Conservation (phyloP, 2,888 invertebrate species). For the Polylopha cassiicola region DNA sequence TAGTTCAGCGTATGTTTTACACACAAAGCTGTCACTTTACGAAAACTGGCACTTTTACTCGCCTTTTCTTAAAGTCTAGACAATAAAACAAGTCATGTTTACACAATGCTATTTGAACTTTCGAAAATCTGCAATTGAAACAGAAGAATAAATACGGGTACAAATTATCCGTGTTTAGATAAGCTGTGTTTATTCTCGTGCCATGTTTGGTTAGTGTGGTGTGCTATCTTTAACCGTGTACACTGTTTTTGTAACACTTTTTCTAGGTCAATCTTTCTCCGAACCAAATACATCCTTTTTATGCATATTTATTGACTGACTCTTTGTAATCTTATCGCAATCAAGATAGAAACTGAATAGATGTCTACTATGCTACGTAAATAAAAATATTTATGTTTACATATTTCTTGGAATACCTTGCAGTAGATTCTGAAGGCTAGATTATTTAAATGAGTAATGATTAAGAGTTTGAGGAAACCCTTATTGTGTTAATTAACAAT, state of each 20-base stretch:
- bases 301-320: too few relatives aligned
- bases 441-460: too few relatives aligned
- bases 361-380: too few relatives aligned
- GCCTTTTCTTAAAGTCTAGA: conserved; percentile 46
- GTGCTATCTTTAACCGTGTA: conserved; percentile 18
- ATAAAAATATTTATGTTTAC: too few relatives aligned
- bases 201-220: conserved; percentile 31
- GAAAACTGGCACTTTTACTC: conserved; percentile 45
- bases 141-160: conserved; percentile 56
- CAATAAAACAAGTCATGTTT: conserved; percentile 52
- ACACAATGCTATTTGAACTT: conserved; percentile 64
- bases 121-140: conserved; percentile 67
- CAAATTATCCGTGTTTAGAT: conserved; percentile 44
- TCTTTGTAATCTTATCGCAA: too few relatives aligned
- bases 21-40: conserved; percentile 18
- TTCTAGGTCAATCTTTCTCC: conserved; percentile 1
- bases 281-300: too few relatives aligned
- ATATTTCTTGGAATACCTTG: too few relatives aligned
- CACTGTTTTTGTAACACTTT: conserved; percentile 1
- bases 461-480: too few relatives aligned
- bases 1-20: conserved; percentile 6
- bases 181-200: conserved; percentile 33
- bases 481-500: too few relatives aligned
- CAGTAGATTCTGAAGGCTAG: too few relatives aligned
- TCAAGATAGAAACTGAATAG: too few relatives aligned